phyloP scores from a whole-genome alignment of 2,113 vertebrate genomes.

The Oreochromis aureus region DNA sequence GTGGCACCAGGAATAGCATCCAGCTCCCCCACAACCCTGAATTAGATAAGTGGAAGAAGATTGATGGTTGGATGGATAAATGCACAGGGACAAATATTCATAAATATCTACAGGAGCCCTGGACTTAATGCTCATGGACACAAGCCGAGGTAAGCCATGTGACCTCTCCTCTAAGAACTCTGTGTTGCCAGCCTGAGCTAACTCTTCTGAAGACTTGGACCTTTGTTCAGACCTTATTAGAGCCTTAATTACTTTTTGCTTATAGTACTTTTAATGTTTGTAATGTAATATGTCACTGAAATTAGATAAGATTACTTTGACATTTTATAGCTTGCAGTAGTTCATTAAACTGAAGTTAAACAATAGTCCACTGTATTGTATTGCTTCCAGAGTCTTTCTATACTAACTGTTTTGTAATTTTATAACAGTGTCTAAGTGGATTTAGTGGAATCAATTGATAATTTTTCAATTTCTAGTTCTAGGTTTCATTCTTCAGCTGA shows the following conservation, averaged over 20 bases:
- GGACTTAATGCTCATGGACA: neutral
- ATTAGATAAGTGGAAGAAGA: neutral
- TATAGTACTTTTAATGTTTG: neutral
- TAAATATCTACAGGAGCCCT: neutral
- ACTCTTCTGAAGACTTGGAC: neutral
- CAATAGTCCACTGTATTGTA: neutral
- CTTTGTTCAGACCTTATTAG: neutral
- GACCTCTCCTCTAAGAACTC: neutral
- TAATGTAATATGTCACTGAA: neutral
- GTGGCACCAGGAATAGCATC: accelerated
- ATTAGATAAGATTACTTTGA: neutral
- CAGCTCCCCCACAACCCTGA: neutral
- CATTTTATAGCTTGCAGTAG: neutral
- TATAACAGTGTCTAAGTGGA: neutral
- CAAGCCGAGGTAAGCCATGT: neutral
- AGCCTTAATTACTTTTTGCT: neutral
- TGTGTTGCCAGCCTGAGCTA: neutral
- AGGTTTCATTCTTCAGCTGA: neutral
- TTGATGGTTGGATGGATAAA: neutral
- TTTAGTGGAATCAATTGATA: neutral
- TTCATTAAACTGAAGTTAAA: constrained; percentile 1
- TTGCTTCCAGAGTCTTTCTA: neutral
- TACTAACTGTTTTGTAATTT: accelerated
- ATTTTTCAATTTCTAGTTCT: neutral
- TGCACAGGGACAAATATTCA: neutral